Conservation (phyloP, 2,888 invertebrate species). For the Germaria angustata region DNA sequence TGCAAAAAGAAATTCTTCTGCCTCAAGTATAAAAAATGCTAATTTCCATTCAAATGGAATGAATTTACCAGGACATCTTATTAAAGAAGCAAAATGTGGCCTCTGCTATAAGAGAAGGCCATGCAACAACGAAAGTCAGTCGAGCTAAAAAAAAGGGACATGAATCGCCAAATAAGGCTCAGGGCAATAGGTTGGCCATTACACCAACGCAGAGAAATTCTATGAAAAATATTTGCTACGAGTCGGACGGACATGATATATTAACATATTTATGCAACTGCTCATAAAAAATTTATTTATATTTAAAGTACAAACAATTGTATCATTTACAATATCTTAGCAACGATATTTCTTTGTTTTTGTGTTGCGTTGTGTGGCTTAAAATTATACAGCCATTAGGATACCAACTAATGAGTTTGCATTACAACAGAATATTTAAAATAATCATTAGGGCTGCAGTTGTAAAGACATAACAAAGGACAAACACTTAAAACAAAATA, state of each 20-base stretch:
- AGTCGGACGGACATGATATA: neutral
- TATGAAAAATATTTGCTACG: neutral
- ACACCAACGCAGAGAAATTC: neutral
- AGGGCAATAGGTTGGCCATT: constrained; percentile 17
- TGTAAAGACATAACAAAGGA: neutral
- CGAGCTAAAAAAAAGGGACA: constrained; percentile 6
- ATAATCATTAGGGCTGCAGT: neutral
- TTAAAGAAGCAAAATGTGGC: neutral
- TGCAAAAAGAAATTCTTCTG: neutral
- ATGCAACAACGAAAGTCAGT: neutral
- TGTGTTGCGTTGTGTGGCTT: neutral
- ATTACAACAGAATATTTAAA: neutral
- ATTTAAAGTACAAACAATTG: neutral
- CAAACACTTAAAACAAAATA: neutral
- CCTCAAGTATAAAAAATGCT: neutral
- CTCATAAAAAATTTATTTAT: neutral
- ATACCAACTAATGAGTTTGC: constrained; percentile 4
- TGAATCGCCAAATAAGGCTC: neutral
- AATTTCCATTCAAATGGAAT: neutral
- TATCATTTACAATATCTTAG: neutral
- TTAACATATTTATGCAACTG: neutral
- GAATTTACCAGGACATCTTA: neutral
- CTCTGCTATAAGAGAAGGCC: neutral
- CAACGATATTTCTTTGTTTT: neutral
- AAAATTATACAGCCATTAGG: neutral